Base-by-base conservation (phyloP, 2,888 invertebrate genomes). In the Aelia acuminata region DNA sequence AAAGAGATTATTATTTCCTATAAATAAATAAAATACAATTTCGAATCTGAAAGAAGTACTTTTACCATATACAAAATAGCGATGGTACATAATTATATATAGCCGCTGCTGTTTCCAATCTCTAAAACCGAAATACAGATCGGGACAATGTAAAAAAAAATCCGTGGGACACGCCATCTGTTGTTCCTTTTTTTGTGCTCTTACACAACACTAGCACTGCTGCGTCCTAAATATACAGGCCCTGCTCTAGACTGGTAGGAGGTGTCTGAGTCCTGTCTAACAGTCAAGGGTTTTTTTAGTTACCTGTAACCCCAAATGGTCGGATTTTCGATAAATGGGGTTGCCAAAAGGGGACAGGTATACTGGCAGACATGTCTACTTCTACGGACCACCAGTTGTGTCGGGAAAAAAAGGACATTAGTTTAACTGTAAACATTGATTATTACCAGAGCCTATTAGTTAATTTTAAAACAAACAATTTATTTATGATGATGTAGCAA, bases 171-270 rank as follows among this genome's bases (percentile, higher is more conserved):
- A 70, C 63, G 63, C 63, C 63, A 70, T 70, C 63, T 70, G 63
- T 70, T 70, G 35, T 35, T 70, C 63, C 63, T 70, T 70, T 70
- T 63, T 70, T 70, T 70, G 63, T 70, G 63, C 63, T 70, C 31
- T 70, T 70, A 35, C 63, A 70, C 63, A 70, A 70, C 18, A 20
- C 31, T 8, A 70, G 63, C 0, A 0, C 31, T 35, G 31, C 5
- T 70, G 31, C 63, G 63, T 70, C 63, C 63, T 70, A 70, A 70
- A 70, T 70, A 70, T 70, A 70, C 63, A 70, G 35, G 18, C 18
- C 13, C 18, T 35, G 63, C 63, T 70, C 63, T 70, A 70, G 18
- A 35, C 63, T 70, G 35, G 31, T 70, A 35, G 63, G 31, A 18
- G 63, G 63, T 70, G 63, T 70, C 63, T 70, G 63, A 70, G 63